phyloP scores from a whole-genome alignment of 2,113 vertebrate genomes.

The Thalassoma bifasciatum region DNA sequence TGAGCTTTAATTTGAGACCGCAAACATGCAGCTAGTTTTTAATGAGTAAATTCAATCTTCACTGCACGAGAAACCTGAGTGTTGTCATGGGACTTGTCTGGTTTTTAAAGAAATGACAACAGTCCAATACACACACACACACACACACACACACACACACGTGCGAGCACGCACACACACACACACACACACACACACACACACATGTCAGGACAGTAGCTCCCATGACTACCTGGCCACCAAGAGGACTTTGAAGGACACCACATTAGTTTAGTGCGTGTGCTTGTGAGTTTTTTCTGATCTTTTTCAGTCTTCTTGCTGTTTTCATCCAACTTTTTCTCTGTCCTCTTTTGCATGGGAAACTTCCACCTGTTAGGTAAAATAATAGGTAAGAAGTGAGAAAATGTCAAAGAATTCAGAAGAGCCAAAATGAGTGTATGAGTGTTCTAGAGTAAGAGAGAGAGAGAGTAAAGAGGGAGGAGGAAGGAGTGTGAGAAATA shows the following conservation, averaged over 20 bases:
- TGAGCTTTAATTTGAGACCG: slow-evolving; percentile 46
- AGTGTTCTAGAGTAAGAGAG: too few species aligned
- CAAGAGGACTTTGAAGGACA: slow-evolving; percentile 37
- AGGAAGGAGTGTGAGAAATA: slow-evolving; percentile 57
- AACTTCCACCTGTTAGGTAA: slow-evolving; percentile 38
- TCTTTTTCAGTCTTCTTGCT: neutral
- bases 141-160: neutral
- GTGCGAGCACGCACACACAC: slow-evolving; percentile 2
- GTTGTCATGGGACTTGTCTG: slow-evolving; percentile 30
- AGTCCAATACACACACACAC: too few species aligned
- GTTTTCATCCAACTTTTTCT: slow-evolving; percentile 11
- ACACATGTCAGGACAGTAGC: slow-evolving; percentile 39
- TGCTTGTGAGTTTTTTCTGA: neutral
- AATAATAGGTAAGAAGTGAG: neutral
- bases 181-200: slow-evolving; percentile 12
- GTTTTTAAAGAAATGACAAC: slow-evolving; percentile 8
- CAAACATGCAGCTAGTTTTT: slow-evolving; percentile 5
- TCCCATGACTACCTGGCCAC: slow-evolving; percentile 47
- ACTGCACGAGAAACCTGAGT: neutral
- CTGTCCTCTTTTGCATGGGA: slow-evolving; percentile 44
- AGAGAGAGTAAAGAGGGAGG: neutral
- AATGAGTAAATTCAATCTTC: slow-evolving; percentile 24
- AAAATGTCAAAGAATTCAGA: slow-evolving; percentile 47
- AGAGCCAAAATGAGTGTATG: slow-evolving; percentile 50
- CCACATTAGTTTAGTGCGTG: slow-evolving; percentile 24